Evolutionary conservation across 2,797 vertebrate species (phyloP).

Genomic region (Helostoma temminkii): DNA sequence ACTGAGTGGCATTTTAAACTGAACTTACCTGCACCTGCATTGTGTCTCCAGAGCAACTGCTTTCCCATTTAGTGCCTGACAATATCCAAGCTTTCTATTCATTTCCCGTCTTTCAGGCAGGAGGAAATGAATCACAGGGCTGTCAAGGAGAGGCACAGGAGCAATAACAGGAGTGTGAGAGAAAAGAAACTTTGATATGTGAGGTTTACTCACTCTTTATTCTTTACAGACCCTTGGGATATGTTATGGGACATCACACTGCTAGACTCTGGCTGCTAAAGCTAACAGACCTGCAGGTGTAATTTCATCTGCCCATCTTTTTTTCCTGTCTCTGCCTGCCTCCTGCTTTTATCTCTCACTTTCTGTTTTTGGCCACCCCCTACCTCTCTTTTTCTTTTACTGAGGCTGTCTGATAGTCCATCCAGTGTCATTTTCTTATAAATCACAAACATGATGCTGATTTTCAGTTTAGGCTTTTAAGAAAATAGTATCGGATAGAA

Average conservation of each 20-base stretch:
- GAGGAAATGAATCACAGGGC: slow-evolving; percentile 85
- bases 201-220: slow-evolving; percentile 80
- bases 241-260: slow-evolving; percentile 70
- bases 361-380: slow-evolving; percentile 48
- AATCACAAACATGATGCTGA: slow-evolving; percentile 56
- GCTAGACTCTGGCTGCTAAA: slow-evolving; percentile 65
- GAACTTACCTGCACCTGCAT: slow-evolving; percentile 68
- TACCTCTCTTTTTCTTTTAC: slow-evolving; percentile 37
- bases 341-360: slow-evolving; percentile 48
- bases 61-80: slow-evolving; percentile 81
- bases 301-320: slow-evolving; percentile 79
- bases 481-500: slow-evolving; percentile 50
- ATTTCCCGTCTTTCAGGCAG: slow-evolving; percentile 82
- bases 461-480: slow-evolving; percentile 48
- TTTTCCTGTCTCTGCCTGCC: slow-evolving; percentile 48
- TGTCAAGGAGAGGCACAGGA: slow-evolving; percentile 83
- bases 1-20: slow-evolving; percentile 74
- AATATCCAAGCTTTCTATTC: slow-evolving; percentile 85
- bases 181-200: slow-evolving; percentile 82
- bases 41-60: slow-evolving; percentile 73
- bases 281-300: slow-evolving; percentile 79
- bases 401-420: slow-evolving; percentile 34
- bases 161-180: slow-evolving; percentile 80
- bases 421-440: slow-evolving; percentile 68
- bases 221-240: slow-evolving; percentile 74